Conservation (phyloP, 2,797 vertebrate species). For the Pteropus rufus region DNA sequence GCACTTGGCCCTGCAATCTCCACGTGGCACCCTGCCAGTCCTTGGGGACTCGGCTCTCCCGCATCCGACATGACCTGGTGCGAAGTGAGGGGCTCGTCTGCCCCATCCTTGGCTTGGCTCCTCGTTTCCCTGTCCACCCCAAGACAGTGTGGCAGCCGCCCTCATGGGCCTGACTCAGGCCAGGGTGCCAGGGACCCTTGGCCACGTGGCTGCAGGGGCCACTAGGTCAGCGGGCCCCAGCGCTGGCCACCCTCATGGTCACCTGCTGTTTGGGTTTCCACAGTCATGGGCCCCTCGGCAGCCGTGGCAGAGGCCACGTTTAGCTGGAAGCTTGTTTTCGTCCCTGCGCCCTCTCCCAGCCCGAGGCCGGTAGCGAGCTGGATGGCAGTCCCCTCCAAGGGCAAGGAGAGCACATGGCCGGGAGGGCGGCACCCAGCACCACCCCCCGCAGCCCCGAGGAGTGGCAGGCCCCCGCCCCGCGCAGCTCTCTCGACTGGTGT, state of each 20-base stretch:
- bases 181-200: background rate
- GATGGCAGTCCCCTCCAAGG: background rate
- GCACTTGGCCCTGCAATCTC: background rate
- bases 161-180: background rate
- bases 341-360: accelerated
- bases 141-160: background rate
- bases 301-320: accelerated
- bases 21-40: background rate
- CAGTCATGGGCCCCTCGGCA: background rate
- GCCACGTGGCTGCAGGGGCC: background rate
- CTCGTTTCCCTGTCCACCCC: background rate
- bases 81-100: background rate
- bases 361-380: background rate
- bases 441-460: background rate
- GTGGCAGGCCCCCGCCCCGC: too few relatives aligned
- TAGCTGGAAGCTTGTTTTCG: background rate
- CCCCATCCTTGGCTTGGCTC: background rate
- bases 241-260: background rate
- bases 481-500: background rate
- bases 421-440: background rate
- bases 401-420: background rate
- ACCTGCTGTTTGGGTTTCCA: background rate
- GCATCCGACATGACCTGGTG: background rate
- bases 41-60: background rate
- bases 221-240: background rate